Evolutionary conservation across 30 jellyfish, hydroid and myxozoan species (phyloP).

Genomic region (Hydractinia symbiolongicarpus): DNA sequence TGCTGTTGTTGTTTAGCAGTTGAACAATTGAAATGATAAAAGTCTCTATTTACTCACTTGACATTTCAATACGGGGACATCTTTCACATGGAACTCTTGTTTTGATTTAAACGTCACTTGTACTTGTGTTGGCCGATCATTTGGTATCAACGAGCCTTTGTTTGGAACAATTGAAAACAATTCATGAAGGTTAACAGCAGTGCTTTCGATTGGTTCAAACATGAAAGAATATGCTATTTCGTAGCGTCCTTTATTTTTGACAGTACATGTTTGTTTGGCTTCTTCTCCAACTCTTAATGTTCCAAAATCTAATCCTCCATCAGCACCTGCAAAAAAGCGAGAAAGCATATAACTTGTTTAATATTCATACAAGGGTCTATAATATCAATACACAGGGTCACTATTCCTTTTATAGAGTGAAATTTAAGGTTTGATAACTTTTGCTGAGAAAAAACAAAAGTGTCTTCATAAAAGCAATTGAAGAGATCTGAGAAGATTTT

Average conservation of each 20-base stretch:
- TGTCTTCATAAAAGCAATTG: no score
- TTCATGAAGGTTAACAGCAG: conserved; percentile 37
- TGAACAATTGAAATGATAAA: neutral
- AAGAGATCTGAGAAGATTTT: no score
- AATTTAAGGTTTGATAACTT: no score
- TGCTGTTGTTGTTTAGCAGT: no score
- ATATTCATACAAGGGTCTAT: no score
- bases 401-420: no score
- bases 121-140: conserved; percentile 92
- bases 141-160: conserved; percentile 82
- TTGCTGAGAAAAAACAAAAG: no score
- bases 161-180: conserved; percentile 63
- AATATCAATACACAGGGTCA: no score
- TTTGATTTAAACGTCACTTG: conserved; percentile 67
- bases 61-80: conserved; percentile 75
- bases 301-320: conserved; percentile 94
- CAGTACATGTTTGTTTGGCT: conserved; percentile 68
- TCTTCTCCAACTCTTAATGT: conserved; percentile 85
- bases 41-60: conserved; percentile 44
- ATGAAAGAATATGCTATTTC: conserved; percentile 66
- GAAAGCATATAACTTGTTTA: no score
- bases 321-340: conserved; percentile 55
- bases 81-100: conserved; percentile 59
- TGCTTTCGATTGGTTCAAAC: conserved; percentile 50
- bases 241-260: conserved; percentile 93